phyloP scores from a whole-genome alignment of 2,888 invertebrate genomes.

The Ochlodes sylvanus region DNA sequence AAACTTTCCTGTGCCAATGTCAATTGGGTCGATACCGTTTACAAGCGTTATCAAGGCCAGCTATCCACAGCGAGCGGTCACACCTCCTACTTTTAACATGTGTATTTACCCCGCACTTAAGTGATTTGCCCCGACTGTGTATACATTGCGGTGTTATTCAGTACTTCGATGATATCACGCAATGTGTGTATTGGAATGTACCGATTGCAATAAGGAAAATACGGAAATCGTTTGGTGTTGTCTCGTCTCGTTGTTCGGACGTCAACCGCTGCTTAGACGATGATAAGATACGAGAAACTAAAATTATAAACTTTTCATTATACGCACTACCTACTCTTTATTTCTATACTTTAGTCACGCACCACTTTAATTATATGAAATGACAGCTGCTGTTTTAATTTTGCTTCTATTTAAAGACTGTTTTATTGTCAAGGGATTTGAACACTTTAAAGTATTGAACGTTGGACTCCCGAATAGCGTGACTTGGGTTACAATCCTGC shows the following conservation, averaged over 20 bases:
- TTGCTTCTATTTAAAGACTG: too few relatives aligned
- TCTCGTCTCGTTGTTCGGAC: constrained; percentile 38
- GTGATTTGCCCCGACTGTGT: constrained; percentile 46
- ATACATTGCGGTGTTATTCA: constrained; percentile 42
- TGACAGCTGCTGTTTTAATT: too few relatives aligned
- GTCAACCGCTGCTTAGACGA: constrained; percentile 60
- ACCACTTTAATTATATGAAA: too few relatives aligned
- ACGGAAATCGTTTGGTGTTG: constrained; percentile 45
- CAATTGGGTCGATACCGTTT: constrained; percentile 62
- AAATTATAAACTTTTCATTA: constrained; percentile 20
- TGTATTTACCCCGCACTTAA: constrained; percentile 46
- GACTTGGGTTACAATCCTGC: too few relatives aligned
- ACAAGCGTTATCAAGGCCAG: constrained; percentile 66
- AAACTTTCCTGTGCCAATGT: constrained; percentile 55
- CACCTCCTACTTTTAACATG: constrained; percentile 47
- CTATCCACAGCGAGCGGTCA: constrained; percentile 57
- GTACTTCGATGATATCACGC: constrained; percentile 8
- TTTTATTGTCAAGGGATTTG: too few relatives aligned
- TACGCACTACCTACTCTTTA: not conserved
- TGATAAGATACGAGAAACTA: constrained; percentile 60
- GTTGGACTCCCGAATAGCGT: too few relatives aligned
- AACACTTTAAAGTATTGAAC: too few relatives aligned
- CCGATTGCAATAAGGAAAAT: constrained; percentile 44
- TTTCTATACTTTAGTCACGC: too few relatives aligned
- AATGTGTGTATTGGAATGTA: constrained; percentile 18